Conservation (phyloP, 2,888 invertebrate genomes). For the Fissipunctia ypsillon region DNA sequence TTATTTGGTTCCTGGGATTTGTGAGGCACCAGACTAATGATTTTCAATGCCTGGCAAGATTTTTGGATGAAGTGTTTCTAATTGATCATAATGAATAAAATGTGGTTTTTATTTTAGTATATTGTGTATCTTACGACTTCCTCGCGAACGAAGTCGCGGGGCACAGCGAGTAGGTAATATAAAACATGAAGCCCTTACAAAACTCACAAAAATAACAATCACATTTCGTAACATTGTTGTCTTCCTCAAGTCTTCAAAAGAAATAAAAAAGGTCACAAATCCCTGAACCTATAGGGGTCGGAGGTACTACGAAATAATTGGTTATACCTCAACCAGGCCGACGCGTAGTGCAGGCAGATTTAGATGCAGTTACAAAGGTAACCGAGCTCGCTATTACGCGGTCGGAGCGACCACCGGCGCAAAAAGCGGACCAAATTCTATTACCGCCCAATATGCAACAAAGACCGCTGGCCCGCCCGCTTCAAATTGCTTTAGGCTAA, state of each 20-base stretch:
- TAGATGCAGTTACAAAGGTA: constrained; percentile 89
- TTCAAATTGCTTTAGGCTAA: constrained; percentile 89
- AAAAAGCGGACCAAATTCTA: constrained; percentile 90
- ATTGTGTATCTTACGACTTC: too few species aligned
- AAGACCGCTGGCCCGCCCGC: constrained; percentile 87
- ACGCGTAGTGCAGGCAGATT: constrained; percentile 83
- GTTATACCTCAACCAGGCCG: constrained; percentile 77
- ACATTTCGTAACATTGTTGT: background rate
- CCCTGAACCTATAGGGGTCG: constrained; percentile 13
- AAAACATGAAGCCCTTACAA: too few species aligned
- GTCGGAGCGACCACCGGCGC: constrained; percentile 82
- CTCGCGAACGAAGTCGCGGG: too few species aligned
- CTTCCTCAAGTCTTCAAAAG: background rate
- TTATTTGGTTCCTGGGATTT: too few species aligned
- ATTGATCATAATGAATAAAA: too few species aligned
- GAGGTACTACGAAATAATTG: constrained; percentile 72
- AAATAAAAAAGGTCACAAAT: constrained; percentile 26
- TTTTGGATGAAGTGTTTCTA: too few species aligned
- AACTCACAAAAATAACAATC: background rate
- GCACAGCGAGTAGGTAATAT: too few species aligned
- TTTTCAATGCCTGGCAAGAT: too few species aligned
- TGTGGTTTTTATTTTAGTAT: too few species aligned
- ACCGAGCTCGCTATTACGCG: constrained; percentile 87
- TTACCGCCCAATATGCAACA: constrained; percentile 90
- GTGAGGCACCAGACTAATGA: too few species aligned